Evolutionary conservation across 1,140 invertebrate species (phyloP).

Genomic region (Bombus consobrinus): DNA sequence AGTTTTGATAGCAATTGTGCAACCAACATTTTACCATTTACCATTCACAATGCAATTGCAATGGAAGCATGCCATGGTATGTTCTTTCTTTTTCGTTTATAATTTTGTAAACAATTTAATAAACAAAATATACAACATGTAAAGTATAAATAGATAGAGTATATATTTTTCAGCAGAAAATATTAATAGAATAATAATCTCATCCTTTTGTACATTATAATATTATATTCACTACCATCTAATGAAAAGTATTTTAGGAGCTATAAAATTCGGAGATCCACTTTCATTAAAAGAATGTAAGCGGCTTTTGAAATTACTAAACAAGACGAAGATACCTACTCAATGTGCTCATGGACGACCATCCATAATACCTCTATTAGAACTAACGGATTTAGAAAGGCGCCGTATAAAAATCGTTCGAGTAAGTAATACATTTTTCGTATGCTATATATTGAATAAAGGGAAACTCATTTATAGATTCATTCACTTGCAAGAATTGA

Average conservation of each 20-base stretch:
- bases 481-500: background rate
- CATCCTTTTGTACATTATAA: slow-evolving; percentile 5
- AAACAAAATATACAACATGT: slow-evolving; percentile 8
- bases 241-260: slow-evolving; percentile 70
- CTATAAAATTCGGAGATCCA: slow-evolving; percentile 80
- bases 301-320: slow-evolving; percentile 71
- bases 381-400: slow-evolving; percentile 68
- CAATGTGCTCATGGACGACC: slow-evolving; percentile 81
- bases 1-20: slow-evolving; percentile 32
- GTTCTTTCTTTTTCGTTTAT: background rate
- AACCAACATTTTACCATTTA: slow-evolving; percentile 70
- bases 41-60: slow-evolving; percentile 78
- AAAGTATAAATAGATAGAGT: slow-evolving; percentile 13
- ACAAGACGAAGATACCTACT: slow-evolving; percentile 75
- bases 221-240: background rate
- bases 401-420: slow-evolving; percentile 3
- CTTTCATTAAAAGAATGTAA: slow-evolving; percentile 74
- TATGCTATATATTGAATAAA: background rate
- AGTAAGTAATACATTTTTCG: slow-evolving; percentile 8
- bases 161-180: slow-evolving; percentile 40
- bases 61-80: slow-evolving; percentile 80
- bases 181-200: slow-evolving; percentile 34
- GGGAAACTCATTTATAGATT: background rate
- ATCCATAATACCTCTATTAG: slow-evolving; percentile 77
- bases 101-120: background rate